These are phyloP conservation scores for Apistogramma diplotaenia DNA, from an alignment of 2,113 vertebrate species.

Conservation along the genomic window DNA sequence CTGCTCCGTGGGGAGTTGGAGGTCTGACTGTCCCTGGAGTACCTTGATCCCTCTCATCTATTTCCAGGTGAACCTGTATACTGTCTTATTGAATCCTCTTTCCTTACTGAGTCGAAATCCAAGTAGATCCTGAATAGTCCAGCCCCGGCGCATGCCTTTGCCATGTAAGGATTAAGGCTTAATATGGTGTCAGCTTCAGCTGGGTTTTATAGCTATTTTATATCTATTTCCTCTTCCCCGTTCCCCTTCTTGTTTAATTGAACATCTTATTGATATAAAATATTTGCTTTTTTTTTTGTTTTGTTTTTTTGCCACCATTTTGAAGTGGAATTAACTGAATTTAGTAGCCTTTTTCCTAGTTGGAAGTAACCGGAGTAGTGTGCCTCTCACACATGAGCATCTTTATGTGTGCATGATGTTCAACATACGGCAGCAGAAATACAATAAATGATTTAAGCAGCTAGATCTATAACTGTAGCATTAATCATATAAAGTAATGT, in stretches of 20 bases:
- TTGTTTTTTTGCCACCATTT: neutral
- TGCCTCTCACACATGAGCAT: neutral
- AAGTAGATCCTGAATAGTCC: conserved; percentile 47
- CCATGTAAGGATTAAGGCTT: conserved; percentile 37
- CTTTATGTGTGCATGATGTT: neutral
- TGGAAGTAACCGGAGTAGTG: neutral
- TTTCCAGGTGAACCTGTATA: conserved; percentile 48
- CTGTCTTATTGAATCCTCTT: conserved; percentile 46
- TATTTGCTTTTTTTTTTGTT: no score
- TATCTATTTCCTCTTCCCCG: neutral
- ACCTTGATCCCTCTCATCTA: conserved; percentile 60
- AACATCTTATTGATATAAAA: neutral
- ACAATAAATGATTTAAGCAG: neutral
- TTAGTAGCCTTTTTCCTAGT: neutral
- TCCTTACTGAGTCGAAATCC: conserved; percentile 43
- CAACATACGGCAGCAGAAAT: neutral
- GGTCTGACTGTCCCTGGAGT: conserved; percentile 52
- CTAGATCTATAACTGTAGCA: neutral
- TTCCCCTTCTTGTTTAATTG: neutral
- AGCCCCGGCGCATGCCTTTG: conserved; percentile 9
- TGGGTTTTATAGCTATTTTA: neutral
- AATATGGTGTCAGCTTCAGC: neutral
- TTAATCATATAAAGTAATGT: neutral
- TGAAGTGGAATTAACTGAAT: neutral
- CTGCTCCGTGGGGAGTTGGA: conserved; percentile 47